Conservation (phyloP, 1,140 invertebrate genomes). For the Subanguina moxae region DNA sequence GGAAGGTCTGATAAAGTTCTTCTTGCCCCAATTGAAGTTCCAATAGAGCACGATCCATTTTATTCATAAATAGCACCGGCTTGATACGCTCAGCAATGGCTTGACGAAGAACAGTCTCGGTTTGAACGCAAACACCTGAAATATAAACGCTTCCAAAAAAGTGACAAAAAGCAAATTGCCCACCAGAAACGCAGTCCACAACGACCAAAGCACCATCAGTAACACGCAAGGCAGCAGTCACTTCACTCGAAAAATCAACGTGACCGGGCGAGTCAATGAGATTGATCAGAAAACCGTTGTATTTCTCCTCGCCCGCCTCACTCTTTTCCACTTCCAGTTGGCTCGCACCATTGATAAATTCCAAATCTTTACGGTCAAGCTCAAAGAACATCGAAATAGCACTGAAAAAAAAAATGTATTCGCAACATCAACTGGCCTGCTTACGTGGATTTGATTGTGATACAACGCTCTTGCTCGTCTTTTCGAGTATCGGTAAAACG, state of each 20-base stretch:
- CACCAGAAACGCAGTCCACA: slow-evolving; percentile 97
- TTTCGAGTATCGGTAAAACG: slow-evolving; percentile 98
- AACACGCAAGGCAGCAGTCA: slow-evolving; percentile 93
- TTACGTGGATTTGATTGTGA: slow-evolving; percentile 99
- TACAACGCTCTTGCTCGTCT: slow-evolving; percentile 97
- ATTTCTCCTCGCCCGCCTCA: slow-evolving; percentile 77
- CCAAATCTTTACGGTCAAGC: slow-evolving; percentile 78
- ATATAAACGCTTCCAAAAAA: not conserved
- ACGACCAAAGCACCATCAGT: slow-evolving; percentile 98
- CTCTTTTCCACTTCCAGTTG: slow-evolving; percentile 62
- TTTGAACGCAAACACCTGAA: slow-evolving; percentile 95
- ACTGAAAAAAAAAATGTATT: too few species aligned
- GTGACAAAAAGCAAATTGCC: not conserved
- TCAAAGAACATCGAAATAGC: too few species aligned
- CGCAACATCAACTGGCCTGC: too few species aligned
- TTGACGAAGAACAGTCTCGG: slow-evolving; percentile 95
- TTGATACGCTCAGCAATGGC: slow-evolving; percentile 98
- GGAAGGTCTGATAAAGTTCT: slow-evolving; percentile 97
- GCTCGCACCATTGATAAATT: slow-evolving; percentile 66
- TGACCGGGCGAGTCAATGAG: too few species aligned
- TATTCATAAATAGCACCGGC: slow-evolving; percentile 99
- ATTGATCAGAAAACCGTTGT: slow-evolving; percentile 96
- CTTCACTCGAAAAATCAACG: too few species aligned
- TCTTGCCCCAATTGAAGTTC: slow-evolving; percentile 86
- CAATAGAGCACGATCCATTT: slow-evolving; percentile 92